Evolutionary conservation across 2,113 vertebrate species (phyloP).

Genomic region (Ptilorrhoa leucosticta): DNA sequence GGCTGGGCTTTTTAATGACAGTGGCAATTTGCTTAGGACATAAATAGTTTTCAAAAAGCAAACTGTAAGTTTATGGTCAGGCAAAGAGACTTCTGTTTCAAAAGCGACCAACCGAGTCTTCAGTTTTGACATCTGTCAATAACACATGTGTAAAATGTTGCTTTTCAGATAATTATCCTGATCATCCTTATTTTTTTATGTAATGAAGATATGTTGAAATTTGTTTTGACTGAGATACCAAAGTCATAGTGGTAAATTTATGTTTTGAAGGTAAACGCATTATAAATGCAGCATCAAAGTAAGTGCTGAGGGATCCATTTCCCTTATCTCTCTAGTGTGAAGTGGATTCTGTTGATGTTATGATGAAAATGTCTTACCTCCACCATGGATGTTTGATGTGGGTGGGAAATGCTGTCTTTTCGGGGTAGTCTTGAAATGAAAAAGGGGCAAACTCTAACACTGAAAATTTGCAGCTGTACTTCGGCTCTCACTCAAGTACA

Average conservation of each 20-base stretch:
- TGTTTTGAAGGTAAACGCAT: background rate
- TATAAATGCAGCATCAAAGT: background rate
- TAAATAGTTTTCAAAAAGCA: background rate
- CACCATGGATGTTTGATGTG: background rate
- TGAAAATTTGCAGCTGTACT: background rate
- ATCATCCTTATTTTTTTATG: background rate
- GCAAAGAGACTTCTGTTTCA: background rate
- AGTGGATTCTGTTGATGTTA: background rate
- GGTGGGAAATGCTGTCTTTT: background rate
- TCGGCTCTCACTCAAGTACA: background rate
- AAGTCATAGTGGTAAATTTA: background rate
- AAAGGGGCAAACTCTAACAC: background rate
- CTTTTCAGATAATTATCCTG: background rate
- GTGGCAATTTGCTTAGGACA: background rate
- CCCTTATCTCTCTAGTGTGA: background rate
- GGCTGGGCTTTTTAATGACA: background rate
- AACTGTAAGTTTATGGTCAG: background rate
- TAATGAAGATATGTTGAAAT: background rate
- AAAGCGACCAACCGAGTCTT: background rate
- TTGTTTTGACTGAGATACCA: background rate
- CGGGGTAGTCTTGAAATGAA: background rate
- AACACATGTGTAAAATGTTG: background rate
- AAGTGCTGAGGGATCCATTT: background rate
- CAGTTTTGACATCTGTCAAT: background rate
- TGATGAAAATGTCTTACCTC: background rate